Evolutionary conservation across 2,888 invertebrate genomes (phyloP), one percentile per base, ranked within the genome.

Genomic region (Agriotes lineatus): DNA sequence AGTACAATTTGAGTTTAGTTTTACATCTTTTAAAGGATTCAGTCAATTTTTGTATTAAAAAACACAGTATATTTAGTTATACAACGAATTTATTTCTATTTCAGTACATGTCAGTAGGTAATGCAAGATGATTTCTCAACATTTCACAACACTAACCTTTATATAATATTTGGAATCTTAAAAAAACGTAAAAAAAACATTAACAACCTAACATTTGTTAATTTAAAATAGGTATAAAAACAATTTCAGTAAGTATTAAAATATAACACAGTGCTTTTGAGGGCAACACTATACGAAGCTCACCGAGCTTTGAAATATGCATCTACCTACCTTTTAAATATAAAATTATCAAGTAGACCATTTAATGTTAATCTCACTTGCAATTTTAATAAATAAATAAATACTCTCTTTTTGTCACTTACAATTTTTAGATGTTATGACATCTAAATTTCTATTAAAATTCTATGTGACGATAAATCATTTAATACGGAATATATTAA

Each of bases 351-450:
- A 72, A 71, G 71, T 74, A 74, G 74, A 74, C 68, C 71, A 71
- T 73, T 67, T 73, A 69, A 72, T 63, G 70, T 66, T 72, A 72
- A 70, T 74, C 74, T 74, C 74, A 74, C 74, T 74, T 74, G 67
- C 62, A 67, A 67, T 72, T 69, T 68, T 68, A 69, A 71, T 71
- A 70, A 74, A 73, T 74, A 74, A 74, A 74, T 73, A 73, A 73
- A 73, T 72, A 72, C 44, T 71, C 70, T 69, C 70, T 70, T 71
- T 71, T 68, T 70, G 69, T 64, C 61, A 56, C 56, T 66, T 58
- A 39, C 37, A 12, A 22, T 45, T 45, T 14, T 67, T 52, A 61
- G 59, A 67, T 67, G 62, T 52, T 37, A 67, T 44, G 59, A 54
- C 62, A 50, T 59, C 59, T 52, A 68, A 57, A 50, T 58, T 62